Conservation (phyloP, 2,888 invertebrate genomes). For the Dioctria linearis region DNA sequence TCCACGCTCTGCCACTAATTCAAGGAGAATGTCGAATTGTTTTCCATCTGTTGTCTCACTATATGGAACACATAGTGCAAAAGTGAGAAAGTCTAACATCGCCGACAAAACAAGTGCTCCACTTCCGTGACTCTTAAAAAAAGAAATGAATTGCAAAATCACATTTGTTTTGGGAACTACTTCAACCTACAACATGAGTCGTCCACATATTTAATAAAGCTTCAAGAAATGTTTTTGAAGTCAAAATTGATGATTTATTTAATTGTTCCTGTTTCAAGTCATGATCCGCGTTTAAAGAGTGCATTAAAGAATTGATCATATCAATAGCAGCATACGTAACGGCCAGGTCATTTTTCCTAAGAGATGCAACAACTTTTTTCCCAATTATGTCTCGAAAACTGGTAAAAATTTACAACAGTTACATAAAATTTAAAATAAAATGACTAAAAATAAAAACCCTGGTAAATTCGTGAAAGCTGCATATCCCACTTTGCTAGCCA, state of each 20-base stretch:
- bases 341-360: slow-evolving; percentile 89
- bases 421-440: slow-evolving; percentile 5
- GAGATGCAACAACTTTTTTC: slow-evolving; percentile 89
- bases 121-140: slow-evolving; percentile 85
- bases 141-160: slow-evolving; percentile 4
- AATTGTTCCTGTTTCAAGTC: slow-evolving; percentile 98
- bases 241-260: slow-evolving; percentile 96
- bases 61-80: slow-evolving; percentile 98
- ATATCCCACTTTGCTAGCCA: slow-evolving; percentile 98
- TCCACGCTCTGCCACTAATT: slow-evolving; percentile 94
- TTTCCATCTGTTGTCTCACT: slow-evolving; percentile 99
- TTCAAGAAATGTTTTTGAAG: slow-evolving; percentile 92
- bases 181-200: slow-evolving; percentile 85
- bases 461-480: slow-evolving; percentile 92
- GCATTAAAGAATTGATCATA: slow-evolving; percentile 97
- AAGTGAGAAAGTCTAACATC: slow-evolving; percentile 98
- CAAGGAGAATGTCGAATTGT: slow-evolving; percentile 92
- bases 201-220: slow-evolving; percentile 96
- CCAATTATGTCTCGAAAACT: slow-evolving; percentile 97
- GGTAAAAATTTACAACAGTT: slow-evolving; percentile 59
- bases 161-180: not conserved
- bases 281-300: slow-evolving; percentile 97
- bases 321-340: slow-evolving; percentile 97
- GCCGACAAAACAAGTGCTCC: slow-evolving; percentile 97
- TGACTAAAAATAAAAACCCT: slow-evolving; percentile 74